Evolutionary conservation across 1,140 invertebrate species (phyloP).

Genomic region (Microplitis mediator): DNA sequence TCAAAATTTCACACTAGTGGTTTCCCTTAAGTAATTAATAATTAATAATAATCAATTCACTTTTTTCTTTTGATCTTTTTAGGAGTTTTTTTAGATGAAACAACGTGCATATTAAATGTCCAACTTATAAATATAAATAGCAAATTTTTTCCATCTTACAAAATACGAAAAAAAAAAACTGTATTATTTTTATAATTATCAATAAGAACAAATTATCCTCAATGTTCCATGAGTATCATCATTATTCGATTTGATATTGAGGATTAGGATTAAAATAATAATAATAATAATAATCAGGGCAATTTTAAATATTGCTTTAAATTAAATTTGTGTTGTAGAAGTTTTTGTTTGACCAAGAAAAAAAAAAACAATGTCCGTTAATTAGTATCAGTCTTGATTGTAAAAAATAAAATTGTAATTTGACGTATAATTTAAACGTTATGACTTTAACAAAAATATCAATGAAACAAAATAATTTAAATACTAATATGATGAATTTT

Average conservation of each 20-base stretch:
- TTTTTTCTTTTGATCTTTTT: constrained; percentile 23
- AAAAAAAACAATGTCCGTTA: too few species aligned
- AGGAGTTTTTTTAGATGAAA: constrained; percentile 48
- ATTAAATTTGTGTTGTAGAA: neutral
- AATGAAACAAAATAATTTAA: neutral
- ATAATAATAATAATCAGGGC: neutral
- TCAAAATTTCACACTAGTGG: too few species aligned
- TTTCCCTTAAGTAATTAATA: too few species aligned
- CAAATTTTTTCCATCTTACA: constrained; percentile 48
- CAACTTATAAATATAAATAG: constrained; percentile 40
- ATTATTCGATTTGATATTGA: neutral
- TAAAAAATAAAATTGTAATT: too few species aligned
- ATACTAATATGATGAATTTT: constrained; percentile 8
- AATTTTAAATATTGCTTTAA: neutral
- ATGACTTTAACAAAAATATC: too few species aligned
- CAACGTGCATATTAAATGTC: constrained; percentile 50
- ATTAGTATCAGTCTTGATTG: too few species aligned
- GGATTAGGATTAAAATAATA: neutral
- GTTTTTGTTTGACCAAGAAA: too few species aligned
- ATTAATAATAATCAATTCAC: neutral
- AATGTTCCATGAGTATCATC: neutral
- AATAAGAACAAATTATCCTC: constrained; percentile 30
- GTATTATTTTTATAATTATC: constrained; percentile 62
- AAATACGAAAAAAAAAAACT: constrained; percentile 40
- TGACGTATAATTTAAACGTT: too few species aligned